Evolutionary conservation across 1,140 invertebrate genomes (phyloP).

Genomic region (Meloidogyne exigua): DNA sequence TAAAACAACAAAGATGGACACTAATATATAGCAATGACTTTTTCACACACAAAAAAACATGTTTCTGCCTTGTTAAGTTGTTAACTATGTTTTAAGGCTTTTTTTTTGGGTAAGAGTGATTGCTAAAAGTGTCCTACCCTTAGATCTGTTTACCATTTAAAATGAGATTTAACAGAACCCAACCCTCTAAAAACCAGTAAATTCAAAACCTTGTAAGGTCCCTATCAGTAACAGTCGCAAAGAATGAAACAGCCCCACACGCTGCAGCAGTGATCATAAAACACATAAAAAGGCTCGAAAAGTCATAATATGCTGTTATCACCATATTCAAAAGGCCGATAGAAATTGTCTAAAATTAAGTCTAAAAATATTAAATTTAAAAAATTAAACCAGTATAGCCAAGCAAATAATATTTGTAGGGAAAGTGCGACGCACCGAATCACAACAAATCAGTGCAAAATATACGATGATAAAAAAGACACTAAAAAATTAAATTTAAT

Average conservation of each 20-base stretch:
- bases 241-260: constrained; percentile 55
- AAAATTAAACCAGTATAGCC: constrained; percentile 42
- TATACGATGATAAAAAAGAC: constrained; percentile 54
- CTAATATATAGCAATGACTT: too few species aligned
- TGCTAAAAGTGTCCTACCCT: too few species aligned
- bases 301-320: constrained; percentile 18
- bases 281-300: constrained; percentile 46
- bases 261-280: constrained; percentile 56
- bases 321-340: constrained; percentile 43
- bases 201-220: constrained; percentile 47
- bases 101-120: too few species aligned
- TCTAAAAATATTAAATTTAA: not conserved
- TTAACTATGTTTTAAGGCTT: too few species aligned
- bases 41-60: too few species aligned
- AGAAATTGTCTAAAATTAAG: constrained; percentile 42
- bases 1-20: too few species aligned
- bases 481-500: too few species aligned
- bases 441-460: constrained; percentile 59
- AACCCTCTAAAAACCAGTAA: too few species aligned
- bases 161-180: too few species aligned
- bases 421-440: constrained; percentile 57
- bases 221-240: constrained; percentile 54
- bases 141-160: too few species aligned
- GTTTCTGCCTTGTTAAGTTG: too few species aligned
- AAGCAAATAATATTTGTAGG: constrained; percentile 57